phyloP scores from a whole-genome alignment of 1,140 invertebrate species.

The Cydia pomonella region DNA sequence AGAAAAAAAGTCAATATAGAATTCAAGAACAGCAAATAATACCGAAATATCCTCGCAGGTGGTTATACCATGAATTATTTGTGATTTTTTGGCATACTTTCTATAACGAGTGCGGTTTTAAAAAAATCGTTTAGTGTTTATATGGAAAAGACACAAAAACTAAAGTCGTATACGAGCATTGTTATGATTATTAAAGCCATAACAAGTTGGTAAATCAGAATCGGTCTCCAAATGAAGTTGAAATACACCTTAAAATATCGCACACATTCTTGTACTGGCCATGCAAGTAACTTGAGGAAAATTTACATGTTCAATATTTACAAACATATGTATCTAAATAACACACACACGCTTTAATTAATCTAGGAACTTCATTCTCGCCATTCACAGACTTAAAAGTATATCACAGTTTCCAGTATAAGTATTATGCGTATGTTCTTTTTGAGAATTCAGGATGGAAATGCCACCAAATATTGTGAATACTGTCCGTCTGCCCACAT shows the following conservation, averaged over 20 bases:
- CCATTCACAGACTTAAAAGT: conserved; percentile 45
- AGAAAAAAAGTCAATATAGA: too few relatives aligned
- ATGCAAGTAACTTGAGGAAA: conserved; percentile 46
- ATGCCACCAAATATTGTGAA: neutral
- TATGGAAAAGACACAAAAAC: too few relatives aligned
- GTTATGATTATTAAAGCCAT: too few relatives aligned
- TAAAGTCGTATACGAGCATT: too few relatives aligned
- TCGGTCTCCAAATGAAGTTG: neutral
- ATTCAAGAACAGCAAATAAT: too few relatives aligned
- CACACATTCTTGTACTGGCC: conserved; percentile 58
- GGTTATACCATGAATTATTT: too few relatives aligned
- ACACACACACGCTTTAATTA: conserved; percentile 43
- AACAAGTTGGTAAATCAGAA: neutral
- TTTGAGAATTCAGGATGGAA: neutral
- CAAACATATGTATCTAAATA: conserved; percentile 21
- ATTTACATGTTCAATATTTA: conserved; percentile 22
- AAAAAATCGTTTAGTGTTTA: too few relatives aligned
- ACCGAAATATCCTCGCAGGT: too few relatives aligned
- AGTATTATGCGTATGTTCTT: conserved; percentile 28
- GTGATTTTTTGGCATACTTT: too few relatives aligned
- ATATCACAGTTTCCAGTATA: conserved; percentile 68
- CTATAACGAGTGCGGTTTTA: too few relatives aligned
- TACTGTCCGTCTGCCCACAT: neutral
- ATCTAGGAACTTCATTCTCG: conserved; percentile 66
- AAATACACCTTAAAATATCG: conserved; percentile 40